A percentile compares a stretch with the other conserved stretches of the same genome.
Evolutionary conservation across 2,888 invertebrate genomes (phyloP).

Genomic region (Dendrolimus houi): DNA sequence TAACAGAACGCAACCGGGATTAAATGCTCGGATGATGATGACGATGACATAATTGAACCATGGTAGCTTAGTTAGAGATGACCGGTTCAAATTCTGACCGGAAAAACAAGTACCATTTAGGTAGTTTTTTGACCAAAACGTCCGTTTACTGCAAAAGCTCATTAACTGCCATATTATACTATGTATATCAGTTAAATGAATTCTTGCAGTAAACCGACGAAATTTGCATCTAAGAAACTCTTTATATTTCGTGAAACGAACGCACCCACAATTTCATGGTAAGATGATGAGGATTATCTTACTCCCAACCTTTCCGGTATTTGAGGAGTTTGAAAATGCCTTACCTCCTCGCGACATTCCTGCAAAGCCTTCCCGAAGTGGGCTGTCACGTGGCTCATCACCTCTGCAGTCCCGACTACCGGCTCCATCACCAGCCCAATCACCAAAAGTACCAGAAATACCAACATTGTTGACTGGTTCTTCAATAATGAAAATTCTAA

Average conservation of each 20-base stretch:
- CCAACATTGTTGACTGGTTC: neutral
- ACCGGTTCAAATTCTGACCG: too few relatives aligned
- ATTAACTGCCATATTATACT: too few relatives aligned
- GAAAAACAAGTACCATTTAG: too few relatives aligned
- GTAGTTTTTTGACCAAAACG: too few relatives aligned
- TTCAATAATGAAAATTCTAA: neutral
- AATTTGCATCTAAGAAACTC: neutral
- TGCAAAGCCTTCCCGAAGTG: conserved; percentile 59
- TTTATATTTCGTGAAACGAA: neutral
- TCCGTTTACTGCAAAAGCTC: too few relatives aligned
- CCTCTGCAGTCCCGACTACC: conserved; percentile 49
- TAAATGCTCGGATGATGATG: too few relatives aligned
- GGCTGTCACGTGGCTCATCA: conserved; percentile 68
- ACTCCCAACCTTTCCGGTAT: neutral
- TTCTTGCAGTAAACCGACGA: too few relatives aligned
- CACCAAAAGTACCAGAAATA: conserved; percentile 16
- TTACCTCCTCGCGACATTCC: conserved; percentile 60
- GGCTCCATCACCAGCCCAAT: conserved; percentile 21
- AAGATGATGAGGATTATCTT: neutral
- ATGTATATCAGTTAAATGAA: too few relatives aligned
- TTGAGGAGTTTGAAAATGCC: neutral
- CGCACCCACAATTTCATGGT: too few relatives aligned
- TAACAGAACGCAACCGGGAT: too few relatives aligned
- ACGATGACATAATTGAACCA: too few relatives aligned
- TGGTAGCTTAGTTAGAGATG: too few relatives aligned